Base-by-base conservation (phyloP, 2,797 vertebrate genomes). In the Pseudochirops cupreus region DNA sequence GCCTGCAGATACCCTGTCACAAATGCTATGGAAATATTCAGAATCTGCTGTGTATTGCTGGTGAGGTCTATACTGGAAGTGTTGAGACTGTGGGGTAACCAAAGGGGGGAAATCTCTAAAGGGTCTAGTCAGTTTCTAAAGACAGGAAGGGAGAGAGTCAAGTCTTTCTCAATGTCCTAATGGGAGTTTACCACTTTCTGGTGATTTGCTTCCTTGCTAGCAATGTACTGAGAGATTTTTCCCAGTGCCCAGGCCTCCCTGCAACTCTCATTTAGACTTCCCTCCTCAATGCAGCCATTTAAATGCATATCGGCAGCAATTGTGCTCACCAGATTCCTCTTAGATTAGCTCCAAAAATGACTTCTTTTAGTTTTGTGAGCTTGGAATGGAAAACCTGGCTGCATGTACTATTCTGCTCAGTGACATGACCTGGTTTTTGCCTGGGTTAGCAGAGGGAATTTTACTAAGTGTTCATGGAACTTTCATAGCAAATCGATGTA, bases 281-380 rank as follows among this genome's bases (percentile, higher is more conserved):
- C 95, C 56, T 97, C 53, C 62, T 96, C 96, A 97, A 97, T 96
- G 82, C 39, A 92, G 96, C 96, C 95, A 96, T 98, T 97, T 98
- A 98, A 97, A 98, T 97, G 98, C 98, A 97, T 97, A 97, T 97
- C 33, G 1, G 92, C 91, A 95, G 95, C 96, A 94, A 96, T 50
- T 55, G 97, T 94, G 55, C 97, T 95, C 95, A 96, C 94, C 96
- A 96, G 92, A 96, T 97, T 97, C 96, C 39, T 92, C 95, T 89
- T 46, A 46, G 91, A 97, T 97, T 98, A 97, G 94, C 92, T 94
- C 91, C 39, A 93, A 97, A 97, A 97, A 97, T 96, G 95, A 95
- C 74, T 95, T 91, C 92, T 96, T 26, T 96, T 97, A 94, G 94
- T 97, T 97, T 58, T 96, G 92, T 97, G 94, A n/a, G 95, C 96